Evolutionary conservation across 2,797 vertebrate genomes (phyloP).

Genomic region (Phoxinus dragarum): DNA sequence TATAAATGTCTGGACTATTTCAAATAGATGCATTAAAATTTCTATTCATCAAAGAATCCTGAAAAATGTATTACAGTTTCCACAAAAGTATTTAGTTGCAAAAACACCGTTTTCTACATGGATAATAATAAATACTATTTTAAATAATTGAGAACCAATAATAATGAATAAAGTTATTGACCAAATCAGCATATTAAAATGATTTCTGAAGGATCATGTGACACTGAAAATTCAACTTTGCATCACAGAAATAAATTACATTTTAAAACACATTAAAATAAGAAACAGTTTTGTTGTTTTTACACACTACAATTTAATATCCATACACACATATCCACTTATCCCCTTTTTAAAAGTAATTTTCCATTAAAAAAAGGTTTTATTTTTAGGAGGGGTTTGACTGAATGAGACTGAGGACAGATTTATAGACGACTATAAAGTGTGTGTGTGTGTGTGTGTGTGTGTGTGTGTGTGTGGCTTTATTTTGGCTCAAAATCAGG

Average conservation of each 20-base stretch:
- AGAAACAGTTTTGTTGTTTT: neutral
- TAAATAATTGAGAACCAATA: neutral
- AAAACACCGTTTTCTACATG: neutral
- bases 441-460: neutral
- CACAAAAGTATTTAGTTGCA: neutral
- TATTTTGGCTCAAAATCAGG: no score
- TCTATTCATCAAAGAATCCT: neutral
- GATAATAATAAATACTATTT: neutral
- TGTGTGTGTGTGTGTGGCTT: no score
- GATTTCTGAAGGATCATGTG: neutral
- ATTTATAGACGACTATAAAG: slow-evolving; percentile 54
- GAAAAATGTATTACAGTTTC: neutral
- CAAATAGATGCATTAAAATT: neutral
- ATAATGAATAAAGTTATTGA: neutral
- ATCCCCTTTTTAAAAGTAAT: neutral
- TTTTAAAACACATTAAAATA: neutral
- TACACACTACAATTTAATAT: neutral
- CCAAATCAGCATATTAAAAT: neutral
- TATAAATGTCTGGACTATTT: neutral
- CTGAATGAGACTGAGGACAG: slow-evolving; percentile 42
- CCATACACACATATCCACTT: neutral
- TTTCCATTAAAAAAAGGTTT: neutral
- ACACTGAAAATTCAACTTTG: neutral
- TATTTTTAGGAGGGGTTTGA: slow-evolving; percentile 13
- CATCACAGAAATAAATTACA: neutral